Evolutionary conservation across 2,888 invertebrate species (phyloP).

Genomic region (Molorchus minor): DNA sequence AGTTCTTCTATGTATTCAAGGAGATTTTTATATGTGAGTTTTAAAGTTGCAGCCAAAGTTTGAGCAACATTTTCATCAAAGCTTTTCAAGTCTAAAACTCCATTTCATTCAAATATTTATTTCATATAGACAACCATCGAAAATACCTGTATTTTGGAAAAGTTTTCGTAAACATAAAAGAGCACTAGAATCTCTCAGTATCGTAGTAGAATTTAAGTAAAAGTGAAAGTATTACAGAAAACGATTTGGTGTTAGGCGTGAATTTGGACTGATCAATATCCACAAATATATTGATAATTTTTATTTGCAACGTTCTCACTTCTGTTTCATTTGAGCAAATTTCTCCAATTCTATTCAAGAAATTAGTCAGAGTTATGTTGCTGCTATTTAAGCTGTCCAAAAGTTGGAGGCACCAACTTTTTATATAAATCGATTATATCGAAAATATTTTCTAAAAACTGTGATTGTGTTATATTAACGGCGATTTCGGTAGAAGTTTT

Average conservation of each 20-base stretch:
- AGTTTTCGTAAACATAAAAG: slow-evolving; percentile 63
- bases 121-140: slow-evolving; percentile 72
- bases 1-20: slow-evolving; percentile 46
- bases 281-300: slow-evolving; percentile 61
- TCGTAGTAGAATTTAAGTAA: slow-evolving; percentile 63
- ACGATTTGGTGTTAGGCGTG: slow-evolving; percentile 48
- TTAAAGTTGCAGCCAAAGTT: slow-evolving; percentile 51
- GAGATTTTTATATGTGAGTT: slow-evolving; percentile 41
- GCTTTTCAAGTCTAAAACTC: slow-evolving; percentile 49
- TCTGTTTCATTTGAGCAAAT: slow-evolving; percentile 34
- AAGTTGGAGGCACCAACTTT: slow-evolving; percentile 65
- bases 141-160: slow-evolving; percentile 71
- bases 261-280: slow-evolving; percentile 58
- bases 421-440: slow-evolving; percentile 68
- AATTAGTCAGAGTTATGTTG: slow-evolving; percentile 39
- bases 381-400: slow-evolving; percentile 55
- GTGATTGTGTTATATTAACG: slow-evolving; percentile 21
- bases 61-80: slow-evolving; percentile 46
- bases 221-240: slow-evolving; percentile 45
- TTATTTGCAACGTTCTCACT: slow-evolving; percentile 54
- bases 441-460: slow-evolving; percentile 61
- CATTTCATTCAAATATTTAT: slow-evolving; percentile 70
- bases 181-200: slow-evolving; percentile 53
- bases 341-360: slow-evolving; percentile 34
- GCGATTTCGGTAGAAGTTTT: slow-evolving; percentile 17